Percentiles rank a stretch among this genome's conserved stretches.
phyloP scores from a whole-genome alignment of 2,888 invertebrate species.

The Parthenolecanium corni region DNA sequence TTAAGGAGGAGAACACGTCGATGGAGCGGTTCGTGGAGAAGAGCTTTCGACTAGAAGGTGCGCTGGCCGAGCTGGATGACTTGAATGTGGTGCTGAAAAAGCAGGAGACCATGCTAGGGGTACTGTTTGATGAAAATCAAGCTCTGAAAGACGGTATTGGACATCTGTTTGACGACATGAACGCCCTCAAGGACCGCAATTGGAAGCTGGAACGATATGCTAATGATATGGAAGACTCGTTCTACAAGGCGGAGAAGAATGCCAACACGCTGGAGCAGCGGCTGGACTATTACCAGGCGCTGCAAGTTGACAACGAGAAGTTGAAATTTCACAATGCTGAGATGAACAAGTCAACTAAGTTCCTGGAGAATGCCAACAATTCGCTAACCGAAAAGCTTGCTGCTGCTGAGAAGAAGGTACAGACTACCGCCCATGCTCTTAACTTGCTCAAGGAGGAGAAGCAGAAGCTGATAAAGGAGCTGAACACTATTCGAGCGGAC shows the following conservation, averaged over 20 bases:
- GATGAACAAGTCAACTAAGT: not conserved
- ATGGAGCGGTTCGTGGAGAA: conserved; percentile 19
- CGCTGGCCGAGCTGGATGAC: conserved; percentile 18
- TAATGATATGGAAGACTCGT: conserved; percentile 8
- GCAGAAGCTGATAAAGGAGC: conserved; percentile 8
- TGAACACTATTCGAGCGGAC: not conserved
- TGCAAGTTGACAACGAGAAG: conserved; percentile 10
- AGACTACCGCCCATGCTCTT: not conserved
- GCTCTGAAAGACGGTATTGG: conserved; percentile 15
- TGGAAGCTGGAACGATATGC: conserved; percentile 20
- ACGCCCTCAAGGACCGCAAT: conserved; percentile 18
- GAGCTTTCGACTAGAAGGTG: conserved; percentile 20
- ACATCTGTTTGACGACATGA: conserved; percentile 17
- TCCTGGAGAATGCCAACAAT: conserved; percentile 1
- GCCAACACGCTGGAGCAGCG: conserved; percentile 1
- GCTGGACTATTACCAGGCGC: not conserved
- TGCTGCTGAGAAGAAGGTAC: not conserved
- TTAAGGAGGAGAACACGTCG: conserved; percentile 13
- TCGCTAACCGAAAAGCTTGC: not conserved
- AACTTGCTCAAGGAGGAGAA: conserved; percentile 11
- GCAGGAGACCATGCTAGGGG: conserved; percentile 14
- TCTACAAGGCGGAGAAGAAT: conserved; percentile 17
- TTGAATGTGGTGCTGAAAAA: conserved; percentile 17
- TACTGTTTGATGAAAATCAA: conserved; percentile 19
- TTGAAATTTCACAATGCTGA: not conserved